Evolutionary conservation across 2,888 invertebrate genomes (phyloP).

Genomic region (Aelia acuminata): DNA sequence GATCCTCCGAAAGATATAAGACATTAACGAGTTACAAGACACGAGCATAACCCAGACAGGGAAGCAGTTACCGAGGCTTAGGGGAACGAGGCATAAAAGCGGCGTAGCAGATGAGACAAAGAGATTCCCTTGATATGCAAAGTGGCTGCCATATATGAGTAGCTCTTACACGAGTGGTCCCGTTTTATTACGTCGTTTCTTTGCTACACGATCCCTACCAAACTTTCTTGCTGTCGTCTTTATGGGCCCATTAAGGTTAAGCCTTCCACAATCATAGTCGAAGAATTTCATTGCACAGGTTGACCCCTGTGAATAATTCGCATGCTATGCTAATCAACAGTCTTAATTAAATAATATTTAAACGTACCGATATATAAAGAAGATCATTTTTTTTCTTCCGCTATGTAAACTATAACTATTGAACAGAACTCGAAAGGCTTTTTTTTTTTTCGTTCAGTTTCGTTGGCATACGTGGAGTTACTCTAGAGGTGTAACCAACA

Average conservation of each 20-base stretch:
- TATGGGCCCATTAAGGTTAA: not conserved
- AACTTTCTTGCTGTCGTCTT: not conserved
- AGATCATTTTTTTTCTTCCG: no score
- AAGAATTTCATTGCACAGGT: constrained; percentile 3
- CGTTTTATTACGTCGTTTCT: constrained; percentile 26
- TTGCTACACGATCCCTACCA: not conserved
- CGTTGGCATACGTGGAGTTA: no score
- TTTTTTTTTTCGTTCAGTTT: no score
- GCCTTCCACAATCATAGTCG: not conserved
- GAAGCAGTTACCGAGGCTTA: not conserved
- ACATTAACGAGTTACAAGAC: not conserved
- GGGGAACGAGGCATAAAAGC: constrained; percentile 1
- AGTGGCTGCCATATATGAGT: not conserved
- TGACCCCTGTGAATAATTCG: no score
- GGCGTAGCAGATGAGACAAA: constrained; percentile 1
- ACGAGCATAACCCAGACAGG: not conserved
- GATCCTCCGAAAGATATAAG: not conserved
- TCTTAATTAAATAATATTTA: no score
- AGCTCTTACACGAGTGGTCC: not conserved
- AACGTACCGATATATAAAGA: no score
- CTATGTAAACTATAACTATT: no score
- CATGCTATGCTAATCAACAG: no score
- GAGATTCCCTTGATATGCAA: constrained; percentile 33
- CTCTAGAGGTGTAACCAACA: no score
- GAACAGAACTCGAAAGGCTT: no score